phyloP scores from a whole-genome alignment of 2,113 vertebrate species.

The Gopherus flavomarginatus region DNA sequence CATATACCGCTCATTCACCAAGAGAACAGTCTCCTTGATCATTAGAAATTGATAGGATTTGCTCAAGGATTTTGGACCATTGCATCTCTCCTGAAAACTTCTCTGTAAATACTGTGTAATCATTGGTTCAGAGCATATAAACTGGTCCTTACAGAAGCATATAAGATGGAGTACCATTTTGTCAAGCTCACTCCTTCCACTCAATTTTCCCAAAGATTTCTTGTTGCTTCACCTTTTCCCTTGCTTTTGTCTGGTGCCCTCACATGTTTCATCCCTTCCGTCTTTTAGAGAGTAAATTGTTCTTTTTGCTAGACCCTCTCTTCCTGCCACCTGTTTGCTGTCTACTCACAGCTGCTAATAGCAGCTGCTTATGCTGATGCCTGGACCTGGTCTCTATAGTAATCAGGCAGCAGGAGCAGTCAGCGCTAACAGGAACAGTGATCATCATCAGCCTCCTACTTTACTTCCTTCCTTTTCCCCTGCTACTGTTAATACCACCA shows the following conservation, averaged over 20 bases:
- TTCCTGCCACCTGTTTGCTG: slow-evolving; percentile 45
- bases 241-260: not conserved
- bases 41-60: not conserved
- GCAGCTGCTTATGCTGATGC: slow-evolving; percentile 44
- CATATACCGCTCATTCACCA: not conserved
- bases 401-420: slow-evolving; percentile 63
- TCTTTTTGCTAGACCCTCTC: slow-evolving; percentile 3
- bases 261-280: not conserved
- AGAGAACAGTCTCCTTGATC: not conserved
- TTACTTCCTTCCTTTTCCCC: not conserved
- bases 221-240: not conserved
- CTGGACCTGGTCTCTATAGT: slow-evolving; percentile 56
- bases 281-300: slow-evolving; percentile 36
- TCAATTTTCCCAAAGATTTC: not conserved
- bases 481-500: not conserved
- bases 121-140: not conserved
- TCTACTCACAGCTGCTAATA: slow-evolving; percentile 63
- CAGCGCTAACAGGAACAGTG: not conserved
- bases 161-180: not conserved
- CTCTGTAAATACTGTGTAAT: not conserved
- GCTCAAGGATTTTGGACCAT: not conserved
- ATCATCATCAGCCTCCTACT: not conserved
- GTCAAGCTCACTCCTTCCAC: not conserved
- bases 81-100: not conserved
- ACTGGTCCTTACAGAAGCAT: rapidly evolving